These are phyloP conservation scores for Drosophila repleta DNA, from an alignment of 1,140 invertebrate genomes.

Conservation along the genomic window DNA sequence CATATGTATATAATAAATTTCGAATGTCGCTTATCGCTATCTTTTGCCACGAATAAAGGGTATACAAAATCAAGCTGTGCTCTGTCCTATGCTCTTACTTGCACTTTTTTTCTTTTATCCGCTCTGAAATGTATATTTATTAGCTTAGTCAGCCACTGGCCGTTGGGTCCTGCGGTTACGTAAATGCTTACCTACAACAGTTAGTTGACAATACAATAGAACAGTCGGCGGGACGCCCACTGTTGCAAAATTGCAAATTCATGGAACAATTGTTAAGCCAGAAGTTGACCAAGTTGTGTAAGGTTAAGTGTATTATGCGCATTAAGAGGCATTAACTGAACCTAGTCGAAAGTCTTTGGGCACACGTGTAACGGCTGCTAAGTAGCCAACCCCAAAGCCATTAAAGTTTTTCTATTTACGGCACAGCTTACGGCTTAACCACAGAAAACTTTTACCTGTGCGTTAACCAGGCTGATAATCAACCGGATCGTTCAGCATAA, in stretches of 20 bases:
- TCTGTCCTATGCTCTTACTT: background rate
- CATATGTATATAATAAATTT: too few relatives aligned
- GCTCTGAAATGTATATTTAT: constrained; percentile 48
- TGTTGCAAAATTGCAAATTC: constrained; percentile 60
- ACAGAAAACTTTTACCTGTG: constrained; percentile 34
- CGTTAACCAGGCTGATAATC: constrained; percentile 41
- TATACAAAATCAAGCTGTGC: background rate
- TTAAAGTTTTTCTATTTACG: constrained; percentile 56
- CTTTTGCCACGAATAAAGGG: background rate
- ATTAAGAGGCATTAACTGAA: constrained; percentile 56
- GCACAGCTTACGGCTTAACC: constrained; percentile 33
- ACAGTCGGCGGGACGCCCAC: background rate
- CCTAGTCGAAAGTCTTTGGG: constrained; percentile 42
- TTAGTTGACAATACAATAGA: constrained; percentile 29
- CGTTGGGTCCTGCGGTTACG: constrained; percentile 27
- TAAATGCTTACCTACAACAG: background rate
- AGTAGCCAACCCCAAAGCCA: constrained; percentile 44
- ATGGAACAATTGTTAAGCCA: constrained; percentile 74
- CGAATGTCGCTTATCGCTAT: background rate
- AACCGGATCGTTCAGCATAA: constrained; percentile 28
- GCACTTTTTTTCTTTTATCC: background rate
- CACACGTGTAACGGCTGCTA: constrained; percentile 66
- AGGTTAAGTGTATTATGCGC: constrained; percentile 70
- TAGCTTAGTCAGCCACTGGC: constrained; percentile 36
- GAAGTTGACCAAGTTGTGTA: constrained; percentile 58